A percentile compares a stretch with the other conserved stretches of the same genome.
Conservation (phyloP, 2,888 invertebrate species). For the Cinara cedri region DNA sequence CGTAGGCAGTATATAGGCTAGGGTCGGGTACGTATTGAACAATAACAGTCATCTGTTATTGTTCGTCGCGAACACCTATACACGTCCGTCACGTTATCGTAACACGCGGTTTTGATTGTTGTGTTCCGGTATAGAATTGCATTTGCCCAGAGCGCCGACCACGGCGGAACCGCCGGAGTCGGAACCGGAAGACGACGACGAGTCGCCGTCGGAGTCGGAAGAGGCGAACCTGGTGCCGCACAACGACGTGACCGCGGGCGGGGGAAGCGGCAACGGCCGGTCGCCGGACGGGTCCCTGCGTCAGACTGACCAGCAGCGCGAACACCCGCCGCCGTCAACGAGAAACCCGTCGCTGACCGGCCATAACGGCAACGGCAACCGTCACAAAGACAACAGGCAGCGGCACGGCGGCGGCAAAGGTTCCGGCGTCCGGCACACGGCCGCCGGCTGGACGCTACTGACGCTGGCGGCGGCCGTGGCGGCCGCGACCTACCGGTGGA, state of each 20-base stretch:
- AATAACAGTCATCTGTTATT: no score
- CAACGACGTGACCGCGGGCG: background rate
- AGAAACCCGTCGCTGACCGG: background rate
- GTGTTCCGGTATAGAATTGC: slow-evolving; percentile 22
- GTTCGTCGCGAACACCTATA: no score
- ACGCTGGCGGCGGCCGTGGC: background rate
- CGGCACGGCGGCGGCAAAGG: slow-evolving; percentile 22
- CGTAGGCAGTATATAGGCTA: no score
- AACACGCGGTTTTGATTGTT: background rate
- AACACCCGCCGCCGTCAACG: background rate
- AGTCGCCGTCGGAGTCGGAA: background rate
- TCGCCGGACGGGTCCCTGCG: background rate
- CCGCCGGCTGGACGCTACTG: background rate
- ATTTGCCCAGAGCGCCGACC: slow-evolving; percentile 35
- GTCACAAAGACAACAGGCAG: slow-evolving; percentile 23
- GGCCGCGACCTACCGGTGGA: background rate
- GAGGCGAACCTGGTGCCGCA: slow-evolving; percentile 28
- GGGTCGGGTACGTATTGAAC: no score
- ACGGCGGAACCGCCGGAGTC: background rate
- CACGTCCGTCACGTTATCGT: background rate
- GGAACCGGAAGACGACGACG: background rate
- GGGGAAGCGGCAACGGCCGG: background rate
- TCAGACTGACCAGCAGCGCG: background rate
- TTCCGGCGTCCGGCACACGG: background rate
- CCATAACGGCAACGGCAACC: background rate